A percentile compares a stretch with the other conserved stretches of the same genome.
Evolutionary conservation across 2,113 vertebrate genomes (phyloP).

Genomic region (Notiomystis cincta): DNA sequence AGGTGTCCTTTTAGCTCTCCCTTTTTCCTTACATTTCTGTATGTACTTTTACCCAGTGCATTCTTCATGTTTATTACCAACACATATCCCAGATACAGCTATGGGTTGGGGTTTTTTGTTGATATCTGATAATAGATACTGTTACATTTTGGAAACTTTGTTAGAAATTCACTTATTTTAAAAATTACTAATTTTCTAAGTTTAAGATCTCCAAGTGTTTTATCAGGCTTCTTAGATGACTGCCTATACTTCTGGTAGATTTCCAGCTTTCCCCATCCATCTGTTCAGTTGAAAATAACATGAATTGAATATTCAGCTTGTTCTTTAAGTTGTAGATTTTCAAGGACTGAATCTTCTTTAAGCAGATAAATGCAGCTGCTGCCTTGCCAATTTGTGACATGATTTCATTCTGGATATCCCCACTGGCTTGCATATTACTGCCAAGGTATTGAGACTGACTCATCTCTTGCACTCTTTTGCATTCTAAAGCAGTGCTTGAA

Average conservation of each 20-base stretch:
- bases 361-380: neutral
- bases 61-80: neutral
- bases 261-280: slow-evolving; percentile 37
- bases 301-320: slow-evolving; percentile 45
- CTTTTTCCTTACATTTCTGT: neutral
- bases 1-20: neutral
- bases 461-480: neutral
- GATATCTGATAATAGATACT: neutral
- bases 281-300: slow-evolving; percentile 48
- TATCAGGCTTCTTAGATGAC: neutral
- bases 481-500: neutral
- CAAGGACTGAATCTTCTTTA: neutral
- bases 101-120: too few species aligned
- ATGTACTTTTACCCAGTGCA: neutral
- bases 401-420: slow-evolving; percentile 16
- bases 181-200: neutral
- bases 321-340: slow-evolving; percentile 11
- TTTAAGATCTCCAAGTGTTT: neutral
- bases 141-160: neutral
- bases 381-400: neutral
- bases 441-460: neutral
- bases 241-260: neutral
- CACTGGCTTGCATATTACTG: neutral
- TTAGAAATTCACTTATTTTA: neutral
- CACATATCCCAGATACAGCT: neutral